These are phyloP conservation scores for Microtus richardsoni DNA, from an alignment of 2,113 vertebrate species.

Conservation along the genomic window DNA sequence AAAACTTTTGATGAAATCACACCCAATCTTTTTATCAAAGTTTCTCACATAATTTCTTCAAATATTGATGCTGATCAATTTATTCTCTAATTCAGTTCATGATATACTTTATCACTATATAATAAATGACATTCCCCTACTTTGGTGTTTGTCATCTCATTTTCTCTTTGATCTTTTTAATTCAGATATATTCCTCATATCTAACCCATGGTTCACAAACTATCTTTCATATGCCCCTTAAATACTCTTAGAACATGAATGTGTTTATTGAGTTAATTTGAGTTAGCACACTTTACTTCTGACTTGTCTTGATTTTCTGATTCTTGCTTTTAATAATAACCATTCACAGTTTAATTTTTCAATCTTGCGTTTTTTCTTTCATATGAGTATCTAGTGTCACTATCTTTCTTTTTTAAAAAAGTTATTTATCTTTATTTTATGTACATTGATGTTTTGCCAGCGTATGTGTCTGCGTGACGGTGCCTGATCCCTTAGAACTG, in stretches of 20 bases:
- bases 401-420: background rate
- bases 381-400: background rate
- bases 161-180: background rate
- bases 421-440: background rate
- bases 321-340: conserved; percentile 32
- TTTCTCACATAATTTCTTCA: conserved; percentile 26
- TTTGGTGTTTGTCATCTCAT: background rate
- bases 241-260: background rate
- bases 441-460: background rate
- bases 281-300: background rate
- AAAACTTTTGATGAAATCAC: background rate
- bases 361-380: background rate
- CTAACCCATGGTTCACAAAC: background rate
- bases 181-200: conserved; percentile 6
- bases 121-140: background rate
- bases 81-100: background rate
- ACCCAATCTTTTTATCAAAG: background rate
- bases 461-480: background rate
- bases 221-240: background rate
- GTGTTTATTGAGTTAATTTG: background rate
- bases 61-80: background rate
- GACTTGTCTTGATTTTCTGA: background rate
- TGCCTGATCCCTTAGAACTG: background rate
- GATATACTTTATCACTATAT: background rate
- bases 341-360: conserved; percentile 4